Evolutionary conservation across 2,113 vertebrate genomes (phyloP), one percentile per base, ranked within the genome.

Genomic region (Amphiprion ocellaris): DNA sequence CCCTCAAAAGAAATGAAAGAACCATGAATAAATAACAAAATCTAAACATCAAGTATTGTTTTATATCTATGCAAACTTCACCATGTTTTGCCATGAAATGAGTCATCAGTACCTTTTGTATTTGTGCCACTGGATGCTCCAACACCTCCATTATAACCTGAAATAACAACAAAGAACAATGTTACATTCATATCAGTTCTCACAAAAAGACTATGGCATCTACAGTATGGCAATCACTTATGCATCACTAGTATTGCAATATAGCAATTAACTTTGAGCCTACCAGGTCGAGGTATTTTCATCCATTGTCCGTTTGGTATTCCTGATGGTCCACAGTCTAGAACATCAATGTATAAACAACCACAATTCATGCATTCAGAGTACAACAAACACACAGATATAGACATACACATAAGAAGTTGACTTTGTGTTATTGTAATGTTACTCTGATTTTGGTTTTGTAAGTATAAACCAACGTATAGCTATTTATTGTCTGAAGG

Each of bases 231-330:
- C 15, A n/a, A 60, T 54, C 6, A 61, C 12, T 49, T 0, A 15
- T 15, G 4, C 41, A 61, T 21, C 1, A 59, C 12, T 5, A 47
- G 5, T 8, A 19, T 23, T 69, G 11, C 12, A 30, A 23, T 21
- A 28, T 39, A 19, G 7, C 3, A 15, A 19, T 19, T 15, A 52
- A 52, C 2, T 65, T 10, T 55, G 10, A 49, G 37, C 62, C 92
- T 90, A 95, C 93, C 94, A 44, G 91, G 78, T 86, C 74, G 75
- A 10, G 91, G 86, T 50, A 94, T 86, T 83, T 94, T 93, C 79
- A 94, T 89, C 92, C 93, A 93, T 33, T 94, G 93, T 80, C 94
- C 93, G 60, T 89, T 90, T 54, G 90, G 85, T 58, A 79, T 60
- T 79, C 91, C 90, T 21, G 86, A 92, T 39, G 86, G 89, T 78